phyloP scores from a whole-genome alignment of 2,888 invertebrate genomes.

The Phoronis australis region DNA sequence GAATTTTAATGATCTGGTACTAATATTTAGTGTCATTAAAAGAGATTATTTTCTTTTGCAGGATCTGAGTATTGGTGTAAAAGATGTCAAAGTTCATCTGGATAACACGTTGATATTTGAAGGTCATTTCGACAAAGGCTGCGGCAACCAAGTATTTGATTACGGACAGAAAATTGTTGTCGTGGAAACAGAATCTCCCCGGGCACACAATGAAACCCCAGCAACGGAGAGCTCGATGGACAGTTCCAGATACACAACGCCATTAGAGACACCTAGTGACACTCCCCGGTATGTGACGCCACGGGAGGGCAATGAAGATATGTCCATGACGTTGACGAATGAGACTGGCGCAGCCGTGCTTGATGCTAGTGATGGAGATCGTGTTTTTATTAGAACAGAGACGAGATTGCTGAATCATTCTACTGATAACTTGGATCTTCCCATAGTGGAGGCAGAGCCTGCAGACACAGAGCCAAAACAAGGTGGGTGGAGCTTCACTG shows the following conservation, averaged over 20 bases:
- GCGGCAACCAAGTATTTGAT: slow-evolving; percentile 52
- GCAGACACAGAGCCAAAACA: no score
- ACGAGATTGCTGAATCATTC: neutral
- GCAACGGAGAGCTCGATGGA: neutral
- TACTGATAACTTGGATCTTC: neutral
- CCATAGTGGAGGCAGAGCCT: no score
- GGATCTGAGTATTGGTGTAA: slow-evolving; percentile 45
- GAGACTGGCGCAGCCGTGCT: no score
- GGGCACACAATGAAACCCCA: neutral
- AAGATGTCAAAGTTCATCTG: slow-evolving; percentile 32
- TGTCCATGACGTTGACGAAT: neutral
- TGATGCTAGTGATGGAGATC: no score
- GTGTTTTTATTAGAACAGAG: neutral
- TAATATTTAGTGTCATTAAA: neutral
- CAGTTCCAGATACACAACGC: neutral
- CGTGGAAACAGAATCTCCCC: neutral
- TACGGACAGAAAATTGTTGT: slow-evolving; percentile 34
- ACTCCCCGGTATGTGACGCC: neutral
- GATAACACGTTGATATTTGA: slow-evolving; percentile 36
- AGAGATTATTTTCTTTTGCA: slow-evolving; percentile 14
- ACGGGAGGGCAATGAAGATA: no score
- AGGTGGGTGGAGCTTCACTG: no score
- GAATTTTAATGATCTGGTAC: no score
- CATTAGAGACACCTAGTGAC: neutral
- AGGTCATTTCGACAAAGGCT: slow-evolving; percentile 49